Evolutionary conservation across 2,888 invertebrate species (phyloP).

Genomic region (Isotomurus palustris): DNA sequence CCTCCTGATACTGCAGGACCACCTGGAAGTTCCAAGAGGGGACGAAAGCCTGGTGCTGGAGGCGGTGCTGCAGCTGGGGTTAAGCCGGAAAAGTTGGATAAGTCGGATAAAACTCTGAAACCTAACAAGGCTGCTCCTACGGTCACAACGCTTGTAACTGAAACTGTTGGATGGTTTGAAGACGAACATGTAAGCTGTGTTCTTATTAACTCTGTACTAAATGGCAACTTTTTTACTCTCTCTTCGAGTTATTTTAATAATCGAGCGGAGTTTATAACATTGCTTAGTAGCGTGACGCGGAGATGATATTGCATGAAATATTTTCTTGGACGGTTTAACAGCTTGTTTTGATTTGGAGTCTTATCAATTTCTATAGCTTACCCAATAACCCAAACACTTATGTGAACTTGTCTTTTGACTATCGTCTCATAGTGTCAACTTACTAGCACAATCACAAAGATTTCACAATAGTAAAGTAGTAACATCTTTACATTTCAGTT

Average conservation of each 20-base stretch:
- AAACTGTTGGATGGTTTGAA: conserved; percentile 49
- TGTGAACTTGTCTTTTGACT: no score
- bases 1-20: conserved; percentile 17
- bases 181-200: conserved; percentile 38
- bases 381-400: no score
- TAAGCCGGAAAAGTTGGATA: neutral
- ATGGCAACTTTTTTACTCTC: neutral
- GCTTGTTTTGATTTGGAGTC: no score
- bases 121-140: conserved; percentile 18
- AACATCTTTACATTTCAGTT: no score
- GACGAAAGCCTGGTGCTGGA: neutral
- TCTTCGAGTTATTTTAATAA: neutral
- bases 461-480: no score
- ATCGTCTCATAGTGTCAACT: no score
- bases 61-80: neutral
- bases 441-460: no score
- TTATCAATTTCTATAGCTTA: no score
- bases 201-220: neutral
- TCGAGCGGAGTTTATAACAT: neutral
- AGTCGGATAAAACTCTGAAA: conserved; percentile 6
- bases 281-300: no score
- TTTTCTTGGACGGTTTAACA: no score
- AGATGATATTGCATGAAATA: no score
- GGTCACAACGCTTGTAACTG: conserved; percentile 48
- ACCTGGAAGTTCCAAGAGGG: conserved; percentile 2